phyloP scores from a whole-genome alignment of 2,797 vertebrate genomes.

The Malurus leucopterus region DNA sequence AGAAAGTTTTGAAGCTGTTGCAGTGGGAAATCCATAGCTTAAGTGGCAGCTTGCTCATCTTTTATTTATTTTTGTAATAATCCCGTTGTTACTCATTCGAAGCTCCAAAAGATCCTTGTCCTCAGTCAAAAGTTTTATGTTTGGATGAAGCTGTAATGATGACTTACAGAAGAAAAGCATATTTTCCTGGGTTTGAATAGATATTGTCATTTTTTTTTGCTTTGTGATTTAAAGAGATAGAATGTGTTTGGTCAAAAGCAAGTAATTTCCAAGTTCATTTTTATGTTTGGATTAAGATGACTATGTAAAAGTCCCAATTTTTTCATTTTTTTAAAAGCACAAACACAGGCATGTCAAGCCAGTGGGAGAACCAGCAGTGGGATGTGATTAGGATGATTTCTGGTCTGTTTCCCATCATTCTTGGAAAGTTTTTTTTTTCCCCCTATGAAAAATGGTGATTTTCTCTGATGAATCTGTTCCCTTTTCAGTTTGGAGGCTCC shows the following conservation, averaged over 20 bases:
- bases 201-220: background rate
- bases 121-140: background rate
- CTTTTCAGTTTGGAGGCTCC: conserved; percentile 13
- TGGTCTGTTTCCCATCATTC: background rate
- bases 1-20: conserved; percentile 41
- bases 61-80: conserved; percentile 46
- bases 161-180: background rate
- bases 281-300: background rate
- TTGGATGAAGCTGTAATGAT: background rate
- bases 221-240: background rate
- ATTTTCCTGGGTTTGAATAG: background rate
- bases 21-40: conserved; percentile 28
- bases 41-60: conserved; percentile 46
- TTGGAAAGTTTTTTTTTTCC: background rate
- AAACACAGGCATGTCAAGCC: background rate
- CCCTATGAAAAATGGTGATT: background rate
- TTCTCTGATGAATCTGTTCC: conserved; percentile 19
- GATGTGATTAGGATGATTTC: background rate
- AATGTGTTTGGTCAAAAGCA: background rate
- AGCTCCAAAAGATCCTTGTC: background rate
- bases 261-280: background rate
- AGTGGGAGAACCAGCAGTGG: background rate
- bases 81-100: background rate
- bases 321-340: background rate
- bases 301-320: fast-evolving